Evolutionary conservation across 2,113 vertebrate genomes (phyloP), one percentile per base, ranked within the genome.

Genomic region (Perca flavescens): DNA sequence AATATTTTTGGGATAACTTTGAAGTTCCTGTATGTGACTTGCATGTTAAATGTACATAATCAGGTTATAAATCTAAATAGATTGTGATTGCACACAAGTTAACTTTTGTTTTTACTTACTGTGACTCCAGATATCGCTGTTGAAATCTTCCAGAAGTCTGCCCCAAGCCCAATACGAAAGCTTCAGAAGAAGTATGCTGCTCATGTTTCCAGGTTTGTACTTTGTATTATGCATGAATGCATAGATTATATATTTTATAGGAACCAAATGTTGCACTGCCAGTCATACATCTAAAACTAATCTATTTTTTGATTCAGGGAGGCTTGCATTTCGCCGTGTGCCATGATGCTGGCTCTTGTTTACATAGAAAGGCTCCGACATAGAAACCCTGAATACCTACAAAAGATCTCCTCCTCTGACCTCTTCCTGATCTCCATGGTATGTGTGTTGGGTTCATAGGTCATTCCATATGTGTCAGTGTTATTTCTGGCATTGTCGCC

Each of bases 371-470:
- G 98, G 57, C 97, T 99, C 17, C 96, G 97, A 88, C 97, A 99
- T 79, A 95, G 98, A 92, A 99, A 99, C 92, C 98, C 98, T 0
- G 98, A 99, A 86, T 99, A 99, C 93, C 96, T 99, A 36, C 97
- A 98, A 85, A 97, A 99, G 68, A 99, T 99, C 83, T 99, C 98
- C 0, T 99, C 98, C 63, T 99, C 98, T 52, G 98, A 99, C 93
- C 97, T 99, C 63, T 99, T 99, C 86, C 92, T 99, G 82, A 98
- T 99, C 88, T 99, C 98, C 31, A 98, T 99, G 98, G 98, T 99
- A 88, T 92, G 95, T 83, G 61, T 75, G 43, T n/a, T 5, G 0
- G 34, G 28, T 52, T 79, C 28, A 49, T 1, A 47, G 0, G 17
- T 83, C 56, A 21, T 21, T 67, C 50, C 46, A 56, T 77, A 80